phyloP scores from a whole-genome alignment of 2,113 vertebrate genomes.

The Eptatretus burgeri region DNA sequence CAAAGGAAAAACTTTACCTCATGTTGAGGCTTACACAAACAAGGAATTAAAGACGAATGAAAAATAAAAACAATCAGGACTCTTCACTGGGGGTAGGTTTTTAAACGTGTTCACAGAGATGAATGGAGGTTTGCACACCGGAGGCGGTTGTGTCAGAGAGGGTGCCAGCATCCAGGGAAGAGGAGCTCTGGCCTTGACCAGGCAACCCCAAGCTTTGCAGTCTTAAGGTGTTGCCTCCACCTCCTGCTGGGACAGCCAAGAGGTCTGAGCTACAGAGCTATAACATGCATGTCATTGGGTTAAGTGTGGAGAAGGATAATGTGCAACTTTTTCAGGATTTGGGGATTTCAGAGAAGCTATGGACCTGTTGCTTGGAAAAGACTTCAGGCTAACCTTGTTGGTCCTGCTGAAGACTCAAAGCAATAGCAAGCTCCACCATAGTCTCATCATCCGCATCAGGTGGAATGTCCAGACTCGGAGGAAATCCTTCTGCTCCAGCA shows the following conservation, averaged over 20 bases:
- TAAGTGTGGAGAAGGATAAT: no score
- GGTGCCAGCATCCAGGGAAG: conserved; percentile 75
- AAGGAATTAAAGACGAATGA: no score
- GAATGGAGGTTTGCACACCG: conserved; percentile 27
- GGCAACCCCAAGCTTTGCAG: conserved; percentile 82
- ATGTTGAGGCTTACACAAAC: no score
- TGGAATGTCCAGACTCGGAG: conserved; percentile 90
- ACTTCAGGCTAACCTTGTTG: conserved; percentile 45
- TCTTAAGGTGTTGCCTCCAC: conserved; percentile 83
- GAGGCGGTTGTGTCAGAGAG: conserved; percentile 94
- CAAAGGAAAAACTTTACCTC: no score
- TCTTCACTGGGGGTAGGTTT: no score
- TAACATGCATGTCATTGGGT: no score
- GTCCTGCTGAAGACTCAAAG: conserved; percentile 83
- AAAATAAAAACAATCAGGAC: no score
- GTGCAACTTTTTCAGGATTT: no score
- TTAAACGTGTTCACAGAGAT: no score
- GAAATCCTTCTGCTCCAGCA: conserved; percentile 83
- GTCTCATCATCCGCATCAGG: conserved; percentile 95
- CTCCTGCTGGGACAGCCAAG: conserved; percentile 22
- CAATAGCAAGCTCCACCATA: conserved; percentile 91
- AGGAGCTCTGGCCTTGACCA: conserved; percentile 87
- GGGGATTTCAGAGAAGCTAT: no score
- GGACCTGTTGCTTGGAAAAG: not conserved
- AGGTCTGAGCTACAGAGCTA: no score